These are phyloP conservation scores for Stenotaenia linearis DNA, from an alignment of 2,888 invertebrate genomes.

Conservation along the genomic window DNA sequence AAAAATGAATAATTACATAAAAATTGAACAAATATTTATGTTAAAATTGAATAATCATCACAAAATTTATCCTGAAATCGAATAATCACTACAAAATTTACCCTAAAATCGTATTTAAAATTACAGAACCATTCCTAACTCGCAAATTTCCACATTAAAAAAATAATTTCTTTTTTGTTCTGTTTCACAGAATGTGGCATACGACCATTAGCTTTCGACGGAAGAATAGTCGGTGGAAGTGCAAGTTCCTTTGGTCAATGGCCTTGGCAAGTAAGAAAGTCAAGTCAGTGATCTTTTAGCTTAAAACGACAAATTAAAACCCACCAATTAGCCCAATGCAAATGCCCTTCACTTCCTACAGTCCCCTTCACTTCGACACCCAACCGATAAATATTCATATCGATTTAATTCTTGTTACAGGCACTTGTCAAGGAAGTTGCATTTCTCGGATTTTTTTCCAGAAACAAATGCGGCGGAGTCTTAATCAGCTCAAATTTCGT, in stretches of 20 bases:
- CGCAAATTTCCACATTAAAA: too few relatives aligned
- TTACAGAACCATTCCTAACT: too few relatives aligned
- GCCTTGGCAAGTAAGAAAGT: slow-evolving; percentile 72
- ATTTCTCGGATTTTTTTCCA: slow-evolving; percentile 87
- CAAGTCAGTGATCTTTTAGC: slow-evolving; percentile 1
- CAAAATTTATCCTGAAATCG: too few relatives aligned
- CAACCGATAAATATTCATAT: neutral
- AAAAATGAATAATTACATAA: too few relatives aligned
- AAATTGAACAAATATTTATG: too few relatives aligned
- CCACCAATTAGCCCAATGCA: neutral
- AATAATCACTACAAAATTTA: too few relatives aligned
- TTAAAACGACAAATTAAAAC: neutral
- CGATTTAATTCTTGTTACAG: slow-evolving; percentile 29
- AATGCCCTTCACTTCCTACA: neutral
- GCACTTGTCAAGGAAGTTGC: slow-evolving; percentile 85
- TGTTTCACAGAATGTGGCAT: slow-evolving; percentile 71
- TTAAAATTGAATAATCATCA: too few relatives aligned
- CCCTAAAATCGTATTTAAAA: too few relatives aligned
- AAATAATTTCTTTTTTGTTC: slow-evolving; percentile 12
- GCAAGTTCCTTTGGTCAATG: slow-evolving; percentile 78
- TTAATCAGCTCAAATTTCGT: slow-evolving; percentile 81
- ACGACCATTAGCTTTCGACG: slow-evolving; percentile 63
- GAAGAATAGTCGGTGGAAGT: slow-evolving; percentile 84
- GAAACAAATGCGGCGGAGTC: slow-evolving; percentile 92
- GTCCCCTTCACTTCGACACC: neutral